Percentiles rank a stretch among this genome's conserved stretches.
Conservation (phyloP, 2,888 invertebrate species). For the Carabus problematicus region DNA sequence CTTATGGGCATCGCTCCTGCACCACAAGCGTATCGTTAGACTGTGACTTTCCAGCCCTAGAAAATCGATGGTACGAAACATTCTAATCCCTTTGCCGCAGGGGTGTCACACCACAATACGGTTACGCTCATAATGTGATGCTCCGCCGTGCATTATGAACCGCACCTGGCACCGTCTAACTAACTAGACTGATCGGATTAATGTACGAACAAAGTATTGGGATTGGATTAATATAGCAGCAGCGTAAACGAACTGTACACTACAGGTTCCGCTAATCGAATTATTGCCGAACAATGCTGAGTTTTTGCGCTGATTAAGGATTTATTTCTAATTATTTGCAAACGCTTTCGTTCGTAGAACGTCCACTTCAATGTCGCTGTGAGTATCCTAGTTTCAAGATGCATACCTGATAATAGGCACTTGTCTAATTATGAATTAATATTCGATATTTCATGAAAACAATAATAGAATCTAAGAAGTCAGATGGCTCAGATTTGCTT, state of each 20-base stretch:
- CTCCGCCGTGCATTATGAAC: not conserved
- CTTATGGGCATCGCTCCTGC: slow-evolving; percentile 13
- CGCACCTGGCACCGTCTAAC: slow-evolving; percentile 29
- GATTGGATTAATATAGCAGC: slow-evolving; percentile 32
- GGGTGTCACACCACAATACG: slow-evolving; percentile 18
- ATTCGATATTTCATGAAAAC: too few species aligned
- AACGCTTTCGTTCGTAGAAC: slow-evolving; percentile 2
- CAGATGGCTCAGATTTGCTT: too few species aligned
- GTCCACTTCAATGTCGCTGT: not conserved
- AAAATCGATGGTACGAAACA: slow-evolving; percentile 13
- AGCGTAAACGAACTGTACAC: slow-evolving; percentile 37
- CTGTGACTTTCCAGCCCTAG: slow-evolving; percentile 14
- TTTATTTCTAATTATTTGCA: slow-evolving; percentile 19
- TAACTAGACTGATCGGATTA: slow-evolving; percentile 37
- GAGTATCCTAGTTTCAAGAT: too few species aligned
- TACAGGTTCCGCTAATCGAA: slow-evolving; percentile 22
- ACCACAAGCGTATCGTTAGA: slow-evolving; percentile 17
- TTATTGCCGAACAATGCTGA: slow-evolving; percentile 30
- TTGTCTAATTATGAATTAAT: too few species aligned
- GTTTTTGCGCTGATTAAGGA: slow-evolving; percentile 38
- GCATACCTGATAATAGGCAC: too few species aligned
- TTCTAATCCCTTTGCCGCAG: slow-evolving; percentile 11
- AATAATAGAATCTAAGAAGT: too few species aligned
- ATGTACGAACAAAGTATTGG: slow-evolving; percentile 36
- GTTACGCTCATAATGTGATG: slow-evolving; percentile 32